phyloP scores from a whole-genome alignment of 2,888 invertebrate genomes.

The Nymphalis c-album region DNA sequence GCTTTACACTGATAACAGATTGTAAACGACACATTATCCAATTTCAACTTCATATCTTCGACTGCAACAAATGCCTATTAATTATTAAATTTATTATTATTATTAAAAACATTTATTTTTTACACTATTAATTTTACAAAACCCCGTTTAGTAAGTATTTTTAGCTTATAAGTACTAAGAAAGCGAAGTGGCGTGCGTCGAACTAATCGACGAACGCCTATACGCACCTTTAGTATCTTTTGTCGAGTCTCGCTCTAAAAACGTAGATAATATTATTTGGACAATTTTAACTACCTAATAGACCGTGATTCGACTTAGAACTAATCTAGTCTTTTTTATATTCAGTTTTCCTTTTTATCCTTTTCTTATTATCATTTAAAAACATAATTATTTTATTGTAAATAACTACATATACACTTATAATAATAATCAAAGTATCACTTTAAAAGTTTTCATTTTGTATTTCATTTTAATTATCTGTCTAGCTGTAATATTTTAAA shows the following conservation, averaged over 20 bases:
- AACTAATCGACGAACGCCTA: slow-evolving; percentile 57
- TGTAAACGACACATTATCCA: neutral
- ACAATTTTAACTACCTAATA: slow-evolving; percentile 32
- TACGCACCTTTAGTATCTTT: slow-evolving; percentile 69
- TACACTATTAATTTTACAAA: slow-evolving; percentile 9
- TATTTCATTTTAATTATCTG: slow-evolving; percentile 8
- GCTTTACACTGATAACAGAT: neutral
- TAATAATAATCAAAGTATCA: slow-evolving; percentile 7
- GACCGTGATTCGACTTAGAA: slow-evolving; percentile 67
- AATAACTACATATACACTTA: slow-evolving; percentile 13
- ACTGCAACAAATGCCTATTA: neutral
- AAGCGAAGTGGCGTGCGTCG: slow-evolving; percentile 63
- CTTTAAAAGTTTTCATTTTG: slow-evolving; percentile 1
- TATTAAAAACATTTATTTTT: neutral
- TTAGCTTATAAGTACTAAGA: slow-evolving; percentile 48
- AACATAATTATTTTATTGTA: slow-evolving; percentile 20
- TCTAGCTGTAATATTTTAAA: slow-evolving; percentile 3
- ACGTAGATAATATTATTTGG: slow-evolving; percentile 12
- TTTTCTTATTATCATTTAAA: slow-evolving; percentile 13
- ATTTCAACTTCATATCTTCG: neutral
- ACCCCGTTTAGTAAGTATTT: slow-evolving; percentile 39
- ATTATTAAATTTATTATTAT: no score
- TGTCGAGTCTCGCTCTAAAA: slow-evolving; percentile 59
- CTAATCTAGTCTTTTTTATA: slow-evolving; percentile 73
- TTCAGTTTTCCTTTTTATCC: slow-evolving; percentile 20